These are phyloP conservation scores for Imbricaverruca yamaguchii DNA, from an alignment of 2,888 invertebrate genomes.

Conservation along the genomic window DNA sequence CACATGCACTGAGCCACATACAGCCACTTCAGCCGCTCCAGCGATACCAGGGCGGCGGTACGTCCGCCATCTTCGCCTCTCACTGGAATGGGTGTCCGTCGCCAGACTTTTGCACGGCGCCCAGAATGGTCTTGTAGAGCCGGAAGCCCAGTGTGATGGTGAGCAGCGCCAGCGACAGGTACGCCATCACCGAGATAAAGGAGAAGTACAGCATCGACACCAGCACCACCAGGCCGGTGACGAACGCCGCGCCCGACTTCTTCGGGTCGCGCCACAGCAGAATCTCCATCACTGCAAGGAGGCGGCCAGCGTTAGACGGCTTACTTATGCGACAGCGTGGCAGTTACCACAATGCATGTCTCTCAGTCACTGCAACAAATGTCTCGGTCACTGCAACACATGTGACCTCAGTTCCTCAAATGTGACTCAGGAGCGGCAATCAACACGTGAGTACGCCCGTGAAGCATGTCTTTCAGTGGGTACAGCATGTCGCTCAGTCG, in stretches of 20 bases:
- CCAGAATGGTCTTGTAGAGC: constrained; percentile 90
- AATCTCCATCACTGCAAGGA: constrained; percentile 52
- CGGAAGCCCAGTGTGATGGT: constrained; percentile 86
- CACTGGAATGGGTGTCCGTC: constrained; percentile 86
- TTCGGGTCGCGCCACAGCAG: constrained; percentile 97
- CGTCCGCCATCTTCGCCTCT: background rate
- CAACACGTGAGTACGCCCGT: no score
- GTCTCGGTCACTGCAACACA: no score
- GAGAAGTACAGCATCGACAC: constrained; percentile 92
- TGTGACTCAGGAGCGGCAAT: no score
- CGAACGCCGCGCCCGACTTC: constrained; percentile 69
- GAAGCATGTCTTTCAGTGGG: no score
- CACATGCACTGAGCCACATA: no score
- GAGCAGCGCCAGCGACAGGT: constrained; percentile 76
- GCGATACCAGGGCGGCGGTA: background rate
- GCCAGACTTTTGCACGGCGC: constrained; percentile 87
- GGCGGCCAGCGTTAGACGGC: no score
- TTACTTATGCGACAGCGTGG: no score
- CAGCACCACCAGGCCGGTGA: constrained; percentile 83
- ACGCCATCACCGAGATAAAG: constrained; percentile 89
- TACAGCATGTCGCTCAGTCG: no score
- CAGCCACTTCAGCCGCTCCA: no score
- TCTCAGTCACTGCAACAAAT: no score
- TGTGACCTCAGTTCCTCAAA: no score
- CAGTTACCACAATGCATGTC: no score